Base-by-base conservation (phyloP, 1,140 invertebrate genomes). In the Amphibalanus amphitrite region DNA sequence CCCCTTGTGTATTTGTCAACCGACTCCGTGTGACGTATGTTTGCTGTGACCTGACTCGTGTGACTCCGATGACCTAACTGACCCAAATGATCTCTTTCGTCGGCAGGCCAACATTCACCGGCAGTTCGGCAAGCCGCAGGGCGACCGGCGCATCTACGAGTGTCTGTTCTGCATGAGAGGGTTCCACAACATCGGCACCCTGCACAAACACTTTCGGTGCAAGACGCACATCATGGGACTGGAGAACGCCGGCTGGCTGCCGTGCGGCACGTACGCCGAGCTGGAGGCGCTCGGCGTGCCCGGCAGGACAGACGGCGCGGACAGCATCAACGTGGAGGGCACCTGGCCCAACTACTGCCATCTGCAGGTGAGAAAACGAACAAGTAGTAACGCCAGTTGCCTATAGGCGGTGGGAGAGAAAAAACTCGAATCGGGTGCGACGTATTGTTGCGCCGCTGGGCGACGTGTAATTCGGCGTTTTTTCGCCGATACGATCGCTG, bases 181-280 rank as follows among this genome's bases (percentile, higher is more conserved):
- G 0, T 98, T 98, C 79, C 86, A 95, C 74, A 97, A 97, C 77
- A 93, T 96, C 77, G 95, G 93, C 0, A 94, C 97, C 81, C 82
- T 98, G 75, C 92, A 94, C 0, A 97, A 97, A 82, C 96, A 98
- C 84, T 83, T 98, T 65, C 85, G 95, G 64, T 96, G 93, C 38
- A 97, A 97, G 84, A 91, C 93, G 86, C 96, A 99, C 78, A 95
- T 98, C 29, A 93, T 94, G 87, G 90, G 92, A 77, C 83, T 98
- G 65, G 95, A 97, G 80, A 93, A 91, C 80, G 80, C 95, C 33
- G 90, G 87, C 67, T 97, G 97, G 82, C 80, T 98, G 72, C 94
- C 95, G 0, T 94, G 94, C 78, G 94, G 94, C n/a, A 92, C 93
- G 33, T 97, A 93, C 78, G 93, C 93, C 29, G 93, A 95, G 82